A percentile compares a stretch with the other conserved stretches of the same genome.
Evolutionary conservation across 2,888 invertebrate species (phyloP).

Genomic region (Andrena bicolor): DNA sequence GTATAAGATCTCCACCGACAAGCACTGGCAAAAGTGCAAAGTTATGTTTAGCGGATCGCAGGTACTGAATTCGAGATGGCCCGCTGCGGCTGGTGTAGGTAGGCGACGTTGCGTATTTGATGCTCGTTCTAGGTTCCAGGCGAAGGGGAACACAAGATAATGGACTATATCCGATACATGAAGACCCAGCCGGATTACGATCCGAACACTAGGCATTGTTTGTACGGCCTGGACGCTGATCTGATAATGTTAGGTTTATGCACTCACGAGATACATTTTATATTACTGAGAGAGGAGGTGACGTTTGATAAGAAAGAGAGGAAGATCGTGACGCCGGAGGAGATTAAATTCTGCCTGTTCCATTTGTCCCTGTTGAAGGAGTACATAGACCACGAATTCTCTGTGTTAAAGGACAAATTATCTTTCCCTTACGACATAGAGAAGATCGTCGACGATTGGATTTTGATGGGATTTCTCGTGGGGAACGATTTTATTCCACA

Average conservation of each 20-base stretch:
- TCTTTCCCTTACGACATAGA: constrained; percentile 94
- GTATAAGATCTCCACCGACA: constrained; percentile 93
- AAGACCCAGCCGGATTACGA: constrained; percentile 94
- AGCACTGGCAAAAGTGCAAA: constrained; percentile 94
- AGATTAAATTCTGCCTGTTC: constrained; percentile 96
- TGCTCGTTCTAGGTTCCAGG: constrained; percentile 91
- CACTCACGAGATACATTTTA: constrained; percentile 98
- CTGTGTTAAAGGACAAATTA: constrained; percentile 88
- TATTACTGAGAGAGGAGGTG: constrained; percentile 97
- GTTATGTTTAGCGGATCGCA: constrained; percentile 97
- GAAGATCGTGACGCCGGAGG: constrained; percentile 91
- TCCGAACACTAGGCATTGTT: constrained; percentile 96
- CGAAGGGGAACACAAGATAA: constrained; percentile 99
- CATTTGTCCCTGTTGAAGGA: constrained; percentile 97
- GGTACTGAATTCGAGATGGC: constrained; percentile 85
- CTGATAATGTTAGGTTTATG: constrained; percentile 98
- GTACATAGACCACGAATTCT: constrained; percentile 96
- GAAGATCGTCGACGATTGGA: constrained; percentile 98
- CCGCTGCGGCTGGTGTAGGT: no score
- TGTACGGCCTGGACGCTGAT: constrained; percentile 99
- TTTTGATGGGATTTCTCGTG: constrained; percentile 97
- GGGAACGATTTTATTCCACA: constrained; percentile 99
- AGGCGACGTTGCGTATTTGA: no score
- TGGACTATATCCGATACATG: constrained; percentile 98
- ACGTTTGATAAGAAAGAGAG: constrained; percentile 90